Percentiles rank a stretch among this genome's conserved stretches.
Evolutionary conservation across 2,113 vertebrate genomes (phyloP).

Genomic region (Syrmaticus mikado): DNA sequence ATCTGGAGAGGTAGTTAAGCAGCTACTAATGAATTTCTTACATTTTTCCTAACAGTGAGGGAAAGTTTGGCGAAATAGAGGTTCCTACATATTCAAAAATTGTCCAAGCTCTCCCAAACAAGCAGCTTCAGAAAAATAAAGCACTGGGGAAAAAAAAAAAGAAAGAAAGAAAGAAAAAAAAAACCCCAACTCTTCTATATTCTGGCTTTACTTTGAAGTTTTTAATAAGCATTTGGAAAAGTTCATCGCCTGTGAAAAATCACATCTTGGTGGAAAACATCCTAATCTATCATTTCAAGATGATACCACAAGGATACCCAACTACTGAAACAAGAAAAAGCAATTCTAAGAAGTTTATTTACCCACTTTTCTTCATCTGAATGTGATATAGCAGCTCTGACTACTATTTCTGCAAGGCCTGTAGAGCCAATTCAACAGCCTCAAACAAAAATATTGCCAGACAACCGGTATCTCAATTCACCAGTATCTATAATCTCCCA

Average conservation of each 20-base stretch:
- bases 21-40: not conserved
- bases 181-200: not conserved
- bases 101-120: not conserved
- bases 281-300: not conserved
- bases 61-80: not conserved
- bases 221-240: slow-evolving; percentile 16
- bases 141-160: too few species aligned
- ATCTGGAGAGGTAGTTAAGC: not conserved
- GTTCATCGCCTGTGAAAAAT: not conserved
- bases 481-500: not conserved
- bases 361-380: not conserved
- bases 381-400: not conserved
- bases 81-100: not conserved
- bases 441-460: not conserved
- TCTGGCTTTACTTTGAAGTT: slow-evolving; percentile 19
- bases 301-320: not conserved
- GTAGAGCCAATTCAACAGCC: not conserved
- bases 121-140: not conserved
- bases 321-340: not conserved
- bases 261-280: not conserved
- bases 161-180: not conserved
- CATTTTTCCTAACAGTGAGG: not conserved
- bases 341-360: slow-evolving; percentile 9
- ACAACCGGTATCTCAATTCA: not conserved
- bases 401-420: not conserved